Base-by-base conservation (phyloP, 2,888 invertebrate species). In the Lamellibrachia columna region DNA sequence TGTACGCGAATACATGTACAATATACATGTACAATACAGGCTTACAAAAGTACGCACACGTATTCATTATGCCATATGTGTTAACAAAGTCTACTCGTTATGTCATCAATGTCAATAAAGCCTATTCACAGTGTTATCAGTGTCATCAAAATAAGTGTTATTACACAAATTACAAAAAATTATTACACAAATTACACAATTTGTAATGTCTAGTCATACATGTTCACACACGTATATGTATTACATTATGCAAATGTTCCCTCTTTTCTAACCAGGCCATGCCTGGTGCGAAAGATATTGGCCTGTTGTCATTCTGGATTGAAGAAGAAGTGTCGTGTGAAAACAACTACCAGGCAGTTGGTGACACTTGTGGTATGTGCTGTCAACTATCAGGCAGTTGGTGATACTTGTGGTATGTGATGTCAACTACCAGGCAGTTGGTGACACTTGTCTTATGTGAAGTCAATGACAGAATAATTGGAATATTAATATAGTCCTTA, bases 261-360 rank as follows among this genome's bases (percentile, higher is more conserved):
- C 22, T n/a, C 28, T 28, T 3, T 91, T 91, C 11, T 7, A n/a
- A 3, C 2, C 91, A 91, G 91, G 28, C 11, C 2, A 91, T 91
- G 91, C 52, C 52, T 91, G 91, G 91, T 91, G 91, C 91, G 6
- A 91, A 53, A 91, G 53, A 91, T 28, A 91, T 91, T 91, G 91
- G 28, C 40, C n/a, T 91, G 28, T 91, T 52, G 91, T n/a, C 91
- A 28, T 91, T 91, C 28, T 91, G 91, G 91, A 91, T 91, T 91
- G 53, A 91, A 91, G 91, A 91, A 28, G 53, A 91, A 53, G 40
- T 91, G 91, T 91, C 91, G 28, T 91, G 91, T 91, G 53, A 53
- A n/a, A 4, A 28, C 6, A 28, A n/a, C 28, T 91, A 91, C 28
- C 91, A 91, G 53, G 91, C 91, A 91, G 91, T 91, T 91, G n/a